Base-by-base conservation (phyloP, 2,888 invertebrate species). In the Mechanitis mazaeus region DNA sequence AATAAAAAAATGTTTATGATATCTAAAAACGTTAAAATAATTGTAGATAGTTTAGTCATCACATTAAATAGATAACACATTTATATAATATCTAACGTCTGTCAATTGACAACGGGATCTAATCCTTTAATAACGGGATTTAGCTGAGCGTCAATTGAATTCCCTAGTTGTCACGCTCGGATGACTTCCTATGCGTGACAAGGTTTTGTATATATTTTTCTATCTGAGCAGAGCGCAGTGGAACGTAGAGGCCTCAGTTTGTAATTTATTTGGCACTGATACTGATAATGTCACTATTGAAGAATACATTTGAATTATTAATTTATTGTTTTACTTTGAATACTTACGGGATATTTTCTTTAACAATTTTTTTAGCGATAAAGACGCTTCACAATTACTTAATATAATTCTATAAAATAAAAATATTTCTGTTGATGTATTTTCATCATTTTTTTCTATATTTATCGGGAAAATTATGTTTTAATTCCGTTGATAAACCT, bases 151-250 rank as follows among this genome's bases (percentile, higher is more conserved):
- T 63, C 60, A 59, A 57, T 57, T 58, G 57, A 50, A 64, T 55
- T 65, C 65, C 63, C 46, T 54, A 56, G 54, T 65, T 59, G 59
- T 59, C 65, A 64, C 57, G 61, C 59, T 59, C 63, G 59, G 59
- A 35, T 63, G 59, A 57, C 59, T 47, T 65, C 57, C 55, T 53
- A 65, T 62, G 62, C 65, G 61, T 61, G 64, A 61, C 65, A 54
- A 55, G 47, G 57, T 54, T 60, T 55, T 55, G 45, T 56, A 31
- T 56, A 46, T 54, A 56, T 59, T 59, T 56, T 54, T 28, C 56
- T 46, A 3, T 45, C 42, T 58, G 35, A 3, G 42, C 38, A 33
- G 50, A 56, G 42, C 28, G 56, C 31, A 56, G 38, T 56, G 53
- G 31, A 12, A 45, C 50, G 42, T 42, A 42, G 11, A 42, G 42